Base-by-base conservation (phyloP, 2,888 invertebrate species). In the Rhorus exstirpatorius region DNA sequence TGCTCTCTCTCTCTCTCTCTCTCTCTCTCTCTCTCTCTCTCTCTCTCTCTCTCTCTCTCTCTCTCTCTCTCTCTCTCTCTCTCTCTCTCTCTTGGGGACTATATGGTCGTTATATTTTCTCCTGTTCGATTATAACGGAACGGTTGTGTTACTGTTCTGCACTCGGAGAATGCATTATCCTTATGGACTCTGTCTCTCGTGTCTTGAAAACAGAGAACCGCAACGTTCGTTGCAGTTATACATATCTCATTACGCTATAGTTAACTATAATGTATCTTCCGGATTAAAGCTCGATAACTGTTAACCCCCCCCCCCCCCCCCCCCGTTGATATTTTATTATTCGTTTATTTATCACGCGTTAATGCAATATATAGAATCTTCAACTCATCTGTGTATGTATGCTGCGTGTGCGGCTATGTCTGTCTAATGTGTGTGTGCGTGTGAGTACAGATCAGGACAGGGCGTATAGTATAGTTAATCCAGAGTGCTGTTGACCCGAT, bases 401-500 rank as follows among this genome's bases (percentile, higher is more conserved):
- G 58, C 61, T 26, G 35, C 46, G 17, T 31, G 38, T 35, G 46
- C 26, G 41, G 26, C 41, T 61, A 26, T 1, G 17, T 61, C 17
- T 31, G 31, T 31, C 3, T 31, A 6, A 3, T 6, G 31, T 14
- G 41, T 81, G 51, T 49, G 14, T 51, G 41, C 12, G 65, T 63
- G 21, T 19, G 31, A 19, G 51, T 21, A 21, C 2, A 74, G 58
- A 72, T 72, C 72, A 44, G 78, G 49, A 61, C 76, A 51, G 80
- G 75, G 80, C 70, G 74, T 68, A 74, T 24, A 71, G 55, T 55
- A 76, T 81, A 77, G 79, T 89, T 88, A 90, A 89, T 90, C 87
- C 85, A 85, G 84, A 86, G 89, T 90, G 90, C 90, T 91, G 90
- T 91, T 91, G 91, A 91, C 91, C 91, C 86, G 85, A 65, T 82